Conservation (phyloP, 2,113 vertebrate genomes). For the Pica pica region DNA sequence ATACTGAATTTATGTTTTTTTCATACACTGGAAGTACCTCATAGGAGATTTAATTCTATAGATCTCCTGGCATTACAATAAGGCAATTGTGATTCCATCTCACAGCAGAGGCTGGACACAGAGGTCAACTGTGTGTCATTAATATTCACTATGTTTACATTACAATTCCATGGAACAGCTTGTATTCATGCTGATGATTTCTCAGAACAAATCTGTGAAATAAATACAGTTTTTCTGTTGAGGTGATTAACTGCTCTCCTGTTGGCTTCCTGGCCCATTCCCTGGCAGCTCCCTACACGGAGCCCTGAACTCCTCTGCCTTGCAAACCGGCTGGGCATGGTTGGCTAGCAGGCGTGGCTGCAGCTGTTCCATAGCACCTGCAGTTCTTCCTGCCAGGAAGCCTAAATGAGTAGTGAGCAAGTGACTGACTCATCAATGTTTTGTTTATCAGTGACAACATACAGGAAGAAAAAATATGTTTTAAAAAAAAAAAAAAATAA, state of each 20-base stretch:
- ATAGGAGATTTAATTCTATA: not conserved
- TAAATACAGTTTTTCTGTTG: not conserved
- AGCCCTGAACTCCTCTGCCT: not conserved
- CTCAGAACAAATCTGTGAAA: not conserved
- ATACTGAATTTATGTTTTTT: not conserved
- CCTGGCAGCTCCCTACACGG: accelerated
- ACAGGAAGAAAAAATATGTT: not conserved
- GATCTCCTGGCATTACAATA: not conserved
- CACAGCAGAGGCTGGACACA: not conserved
- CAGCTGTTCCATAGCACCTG: not conserved
- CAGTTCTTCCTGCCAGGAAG: not conserved
- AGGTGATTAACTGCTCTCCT: not conserved
- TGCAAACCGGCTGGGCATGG: not conserved
- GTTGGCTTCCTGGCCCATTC: not conserved
- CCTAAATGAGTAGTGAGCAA: not conserved
- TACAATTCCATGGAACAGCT: not conserved
- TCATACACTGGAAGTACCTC: not conserved
- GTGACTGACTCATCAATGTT: not conserved
- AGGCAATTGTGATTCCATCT: accelerated
- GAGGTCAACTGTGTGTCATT: not conserved
- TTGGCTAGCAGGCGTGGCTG: not conserved
- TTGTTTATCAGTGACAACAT: not conserved
- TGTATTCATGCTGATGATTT: not conserved
- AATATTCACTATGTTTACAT: not conserved
- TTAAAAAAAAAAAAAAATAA: not conserved